These are phyloP conservation scores for Euura lappo DNA, from an alignment of 1,140 invertebrate genomes.

Conservation along the genomic window DNA sequence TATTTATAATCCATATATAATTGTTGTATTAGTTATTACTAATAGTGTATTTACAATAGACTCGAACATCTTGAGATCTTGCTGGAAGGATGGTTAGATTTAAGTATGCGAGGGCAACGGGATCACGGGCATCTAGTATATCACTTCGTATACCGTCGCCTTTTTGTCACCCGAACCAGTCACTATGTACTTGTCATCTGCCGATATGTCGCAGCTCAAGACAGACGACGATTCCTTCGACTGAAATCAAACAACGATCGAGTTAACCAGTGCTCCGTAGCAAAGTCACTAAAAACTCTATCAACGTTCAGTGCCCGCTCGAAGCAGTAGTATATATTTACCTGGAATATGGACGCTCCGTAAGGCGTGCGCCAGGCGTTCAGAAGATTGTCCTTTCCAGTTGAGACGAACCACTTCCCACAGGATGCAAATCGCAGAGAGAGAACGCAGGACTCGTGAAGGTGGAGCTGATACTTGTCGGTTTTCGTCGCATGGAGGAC, in stretches of 20 bases:
- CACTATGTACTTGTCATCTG: slow-evolving; percentile 98
- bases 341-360: slow-evolving; percentile 98
- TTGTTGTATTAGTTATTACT: slow-evolving; percentile 1
- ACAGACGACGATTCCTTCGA: slow-evolving; percentile 99
- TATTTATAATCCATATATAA: slow-evolving; percentile 13
- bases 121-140: slow-evolving; percentile 71
- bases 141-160: slow-evolving; percentile 98
- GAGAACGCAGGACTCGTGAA: slow-evolving; percentile 98
- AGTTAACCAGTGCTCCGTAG: too few relatives aligned
- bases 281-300: too few relatives aligned
- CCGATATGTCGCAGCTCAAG: slow-evolving; percentile 98
- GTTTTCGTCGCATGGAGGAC: slow-evolving; percentile 92
- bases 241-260: slow-evolving; percentile 68
- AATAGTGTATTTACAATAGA: slow-evolving; percentile 9
- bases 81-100: neutral
- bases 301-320: too few relatives aligned
- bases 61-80: slow-evolving; percentile 10
- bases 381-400: slow-evolving; percentile 97
- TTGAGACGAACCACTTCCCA: slow-evolving; percentile 99
- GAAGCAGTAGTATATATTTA: slow-evolving; percentile 50
- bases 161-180: slow-evolving; percentile 99
- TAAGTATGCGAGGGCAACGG: neutral
- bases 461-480: slow-evolving; percentile 97
- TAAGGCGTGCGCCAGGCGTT: slow-evolving; percentile 99
- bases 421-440: slow-evolving; percentile 95